Evolutionary conservation across 2,797 vertebrate species (phyloP), one percentile per base, ranked within the genome.

Genomic region (Sebastes matsubarae): DNA sequence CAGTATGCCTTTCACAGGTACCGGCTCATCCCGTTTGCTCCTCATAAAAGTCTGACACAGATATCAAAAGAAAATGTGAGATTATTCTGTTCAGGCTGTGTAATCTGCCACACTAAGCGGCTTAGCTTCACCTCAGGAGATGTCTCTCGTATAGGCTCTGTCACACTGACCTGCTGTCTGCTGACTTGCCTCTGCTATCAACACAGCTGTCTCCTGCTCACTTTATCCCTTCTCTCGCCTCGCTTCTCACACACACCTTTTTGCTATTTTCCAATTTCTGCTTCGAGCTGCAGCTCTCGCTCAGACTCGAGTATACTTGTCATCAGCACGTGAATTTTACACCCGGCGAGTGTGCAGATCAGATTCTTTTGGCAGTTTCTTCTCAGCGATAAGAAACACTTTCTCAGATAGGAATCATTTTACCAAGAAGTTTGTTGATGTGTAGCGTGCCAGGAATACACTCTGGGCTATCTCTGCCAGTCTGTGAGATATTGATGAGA

Each of bases 91-190:
- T 75, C 60, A 63, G 30, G 61, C 65, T 24, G 46, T 70, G 82
- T 87, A 86, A 90, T 92, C 90, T 81, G 68, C 79, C 68, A 46
- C 80, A 22, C 79, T 86, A 86, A 92, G 82, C 55, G 2, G 76
- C 71, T 90, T 79, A 87, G 85, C 81, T 69, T 57, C 90, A 87
- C 85, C 83, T 87, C 83, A 52, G 77, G 81, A 87, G 85, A 82
- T 42, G 69, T 83, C 82, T 85, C 74, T 32, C 38, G 75, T 69
- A 38, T 38, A 16, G 72, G 34, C 59, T 68, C 77, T 50, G 84
- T 83, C 46, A 58, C 83, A 50, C 57, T 85, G 88, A 87, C 88
- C 85, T 63, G 85, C 71, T 58, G 81, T 85, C 89, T 86, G 82
- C 80, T 80, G 55, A 74, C 76, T 80, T 29, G 42, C 38, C 66